phyloP scores from a whole-genome alignment of 2,113 vertebrate genomes.

The Brienomyrus longianalis region DNA sequence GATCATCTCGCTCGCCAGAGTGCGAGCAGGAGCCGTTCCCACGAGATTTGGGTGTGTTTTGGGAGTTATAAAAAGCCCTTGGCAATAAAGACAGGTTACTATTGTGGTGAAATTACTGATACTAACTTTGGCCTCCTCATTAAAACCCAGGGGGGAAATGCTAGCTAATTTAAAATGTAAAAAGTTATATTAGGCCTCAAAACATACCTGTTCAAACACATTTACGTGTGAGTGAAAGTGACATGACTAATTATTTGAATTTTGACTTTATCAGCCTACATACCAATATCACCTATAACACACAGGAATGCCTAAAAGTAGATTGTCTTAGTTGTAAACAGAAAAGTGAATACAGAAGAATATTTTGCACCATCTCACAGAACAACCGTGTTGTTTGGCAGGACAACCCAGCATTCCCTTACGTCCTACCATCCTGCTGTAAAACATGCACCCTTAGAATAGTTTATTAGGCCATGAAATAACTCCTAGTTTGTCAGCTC shows the following conservation, averaged over 20 bases:
- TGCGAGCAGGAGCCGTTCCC: conserved; percentile 47
- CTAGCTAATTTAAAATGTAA: neutral
- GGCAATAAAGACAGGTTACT: conserved; percentile 54
- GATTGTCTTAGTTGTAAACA: neutral
- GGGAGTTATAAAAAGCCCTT: conserved; percentile 73
- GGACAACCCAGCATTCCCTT: neutral
- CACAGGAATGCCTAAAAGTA: neutral
- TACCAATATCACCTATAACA: neutral
- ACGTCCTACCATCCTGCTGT: neutral
- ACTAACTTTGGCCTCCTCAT: conserved; percentile 26
- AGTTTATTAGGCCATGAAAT: conserved; percentile 49
- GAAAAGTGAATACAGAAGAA: neutral
- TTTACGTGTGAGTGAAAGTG: neutral
- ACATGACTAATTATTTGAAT: neutral
- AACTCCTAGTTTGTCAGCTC: conserved; percentile 42
- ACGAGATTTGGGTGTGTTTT: conserved; percentile 50
- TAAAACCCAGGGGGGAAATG: conserved; percentile 17
- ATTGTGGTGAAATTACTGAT: conserved; percentile 47
- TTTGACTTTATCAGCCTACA: neutral
- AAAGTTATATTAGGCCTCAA: neutral
- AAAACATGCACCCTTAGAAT: conserved; percentile 14
- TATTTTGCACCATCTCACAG: neutral
- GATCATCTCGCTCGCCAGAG: conserved; percentile 37
- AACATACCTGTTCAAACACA: neutral
- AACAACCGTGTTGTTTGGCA: neutral